Evolutionary conservation across 2,888 invertebrate species (phyloP).

Genomic region (Parnassius apollo): DNA sequence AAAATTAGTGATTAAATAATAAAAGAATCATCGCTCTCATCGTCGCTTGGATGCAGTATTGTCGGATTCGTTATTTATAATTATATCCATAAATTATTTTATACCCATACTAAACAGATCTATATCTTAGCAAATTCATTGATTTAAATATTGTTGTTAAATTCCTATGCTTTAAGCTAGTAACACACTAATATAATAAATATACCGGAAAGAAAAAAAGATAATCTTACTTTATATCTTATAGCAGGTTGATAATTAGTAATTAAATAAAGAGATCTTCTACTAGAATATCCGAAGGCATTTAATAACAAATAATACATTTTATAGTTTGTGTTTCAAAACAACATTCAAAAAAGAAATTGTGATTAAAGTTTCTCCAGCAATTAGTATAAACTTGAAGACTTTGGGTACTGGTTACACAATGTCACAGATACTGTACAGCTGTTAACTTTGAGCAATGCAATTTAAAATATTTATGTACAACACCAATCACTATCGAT

Average conservation of each 20-base stretch:
- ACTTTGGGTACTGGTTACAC: not conserved
- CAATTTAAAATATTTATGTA: no score
- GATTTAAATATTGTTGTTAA: not conserved
- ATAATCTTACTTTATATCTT: not conserved
- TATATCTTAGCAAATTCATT: constrained; percentile 6
- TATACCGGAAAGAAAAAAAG: constrained; percentile 5
- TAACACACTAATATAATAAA: not conserved
- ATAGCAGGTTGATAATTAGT: not conserved
- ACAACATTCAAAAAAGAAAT: constrained; percentile 4
- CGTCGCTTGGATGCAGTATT: constrained; percentile 17
- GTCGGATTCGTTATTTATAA: constrained; percentile 16
- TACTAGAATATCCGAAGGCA: constrained; percentile 7
- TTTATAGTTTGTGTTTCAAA: not conserved
- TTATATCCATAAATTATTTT: constrained; percentile 7
- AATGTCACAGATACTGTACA: not conserved
- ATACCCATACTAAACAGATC: constrained; percentile 15
- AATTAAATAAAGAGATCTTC: constrained; percentile 12
- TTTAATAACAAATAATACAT: constrained; percentile 14
- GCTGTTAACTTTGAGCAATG: no score
- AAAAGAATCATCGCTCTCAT: constrained; percentile 26
- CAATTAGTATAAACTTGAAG: not conserved
- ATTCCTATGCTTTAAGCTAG: not conserved
- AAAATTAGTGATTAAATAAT: constrained; percentile 16
- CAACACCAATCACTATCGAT: no score
- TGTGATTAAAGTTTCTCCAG: not conserved